Conservation (phyloP, 2,113 vertebrate genomes). For the Neoarius graeffei region DNA sequence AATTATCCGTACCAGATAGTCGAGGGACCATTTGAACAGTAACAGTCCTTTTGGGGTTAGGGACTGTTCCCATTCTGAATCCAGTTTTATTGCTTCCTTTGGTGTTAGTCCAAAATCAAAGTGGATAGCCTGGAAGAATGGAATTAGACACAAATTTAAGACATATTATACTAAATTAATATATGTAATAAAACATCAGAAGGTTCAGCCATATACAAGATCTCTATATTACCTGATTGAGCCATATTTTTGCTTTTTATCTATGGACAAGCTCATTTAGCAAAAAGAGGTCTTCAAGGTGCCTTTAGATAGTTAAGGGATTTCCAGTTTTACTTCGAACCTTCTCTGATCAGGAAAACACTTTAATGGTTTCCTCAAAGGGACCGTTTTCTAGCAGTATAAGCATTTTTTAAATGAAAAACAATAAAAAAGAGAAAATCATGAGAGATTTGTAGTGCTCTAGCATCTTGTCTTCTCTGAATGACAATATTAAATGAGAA, state of each 20-base stretch:
- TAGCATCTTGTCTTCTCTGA: not conserved
- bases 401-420: conserved; percentile 3
- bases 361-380: not conserved
- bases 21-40: conserved; percentile 77
- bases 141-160: not conserved
- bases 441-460: not conserved
- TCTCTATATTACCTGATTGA: not conserved
- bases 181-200: not conserved
- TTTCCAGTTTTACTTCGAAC: not conserved
- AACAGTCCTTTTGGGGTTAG: conserved; percentile 84
- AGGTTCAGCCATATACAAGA: not conserved
- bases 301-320: not conserved
- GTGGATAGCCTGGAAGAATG: conserved; percentile 28
- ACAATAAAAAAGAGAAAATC: not conserved
- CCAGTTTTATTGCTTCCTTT: conserved; percentile 47
- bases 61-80: conserved; percentile 84
- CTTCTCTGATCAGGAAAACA: not conserved
- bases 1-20: conserved; percentile 69
- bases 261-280: not conserved
- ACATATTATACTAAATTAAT: not conserved
- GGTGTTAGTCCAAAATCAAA: conserved; percentile 59
- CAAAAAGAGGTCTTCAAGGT: not conserved
- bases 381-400: not conserved
- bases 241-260: not conserved
- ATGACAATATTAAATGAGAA: conserved; percentile 17